Conservation (phyloP, 2,797 vertebrate species). For the Dicrostonyx torquatus region DNA sequence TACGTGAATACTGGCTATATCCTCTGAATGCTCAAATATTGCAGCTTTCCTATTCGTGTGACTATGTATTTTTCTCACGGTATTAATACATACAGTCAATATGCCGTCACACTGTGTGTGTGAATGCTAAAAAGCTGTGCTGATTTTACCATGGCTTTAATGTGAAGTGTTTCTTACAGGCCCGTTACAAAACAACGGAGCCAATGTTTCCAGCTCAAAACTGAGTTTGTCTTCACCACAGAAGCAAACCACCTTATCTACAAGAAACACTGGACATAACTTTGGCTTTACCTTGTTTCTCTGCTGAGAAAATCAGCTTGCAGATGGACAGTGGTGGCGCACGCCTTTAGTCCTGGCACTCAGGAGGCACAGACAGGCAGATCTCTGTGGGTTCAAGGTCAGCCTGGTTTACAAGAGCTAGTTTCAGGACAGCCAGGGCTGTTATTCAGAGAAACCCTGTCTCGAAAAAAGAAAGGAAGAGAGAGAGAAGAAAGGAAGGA, state of each 20-base stretch:
- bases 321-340: neutral
- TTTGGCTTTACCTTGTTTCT: neutral
- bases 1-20: neutral
- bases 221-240: neutral
- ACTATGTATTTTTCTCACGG: neutral
- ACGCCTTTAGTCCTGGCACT: too few relatives aligned
- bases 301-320: neutral
- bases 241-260: neutral
- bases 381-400: too few relatives aligned
- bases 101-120: neutral
- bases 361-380: too few relatives aligned
- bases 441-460: too few relatives aligned
- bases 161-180: neutral
- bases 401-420: too few relatives aligned
- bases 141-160: neutral
- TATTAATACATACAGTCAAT: neutral
- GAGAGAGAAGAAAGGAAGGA: too few relatives aligned
- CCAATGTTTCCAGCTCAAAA: neutral
- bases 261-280: neutral
- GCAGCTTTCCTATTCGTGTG: neutral
- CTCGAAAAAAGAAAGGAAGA: too few relatives aligned
- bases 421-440: too few relatives aligned
- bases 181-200: neutral
- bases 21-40: neutral
- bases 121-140: neutral